Evolutionary conservation across 1,140 invertebrate species (phyloP).

Genomic region (Meloidogyne chitwoodi): DNA sequence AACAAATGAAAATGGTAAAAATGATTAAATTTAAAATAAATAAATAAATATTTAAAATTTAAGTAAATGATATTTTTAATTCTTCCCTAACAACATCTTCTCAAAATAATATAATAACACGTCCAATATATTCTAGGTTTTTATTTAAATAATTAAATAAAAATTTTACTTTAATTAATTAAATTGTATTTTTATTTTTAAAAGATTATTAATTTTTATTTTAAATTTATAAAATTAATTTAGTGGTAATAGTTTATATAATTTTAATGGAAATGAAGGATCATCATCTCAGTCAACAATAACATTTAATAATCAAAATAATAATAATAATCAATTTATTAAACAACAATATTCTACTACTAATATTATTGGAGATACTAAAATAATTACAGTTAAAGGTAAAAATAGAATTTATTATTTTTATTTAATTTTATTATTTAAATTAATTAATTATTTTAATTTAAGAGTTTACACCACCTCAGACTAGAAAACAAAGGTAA

Average conservation of each 20-base stretch:
- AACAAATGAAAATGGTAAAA: slow-evolving; percentile 17
- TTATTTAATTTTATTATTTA: too few species aligned
- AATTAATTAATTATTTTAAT: not conserved
- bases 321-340: not conserved
- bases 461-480: slow-evolving; percentile 40
- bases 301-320: not conserved
- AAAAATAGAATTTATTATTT: not conserved
- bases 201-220: too few species aligned
- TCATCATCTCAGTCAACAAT: not conserved
- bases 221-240: slow-evolving; percentile 6
- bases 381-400: slow-evolving; percentile 49
- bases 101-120: not conserved
- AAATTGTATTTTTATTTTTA: too few species aligned
- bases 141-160: not conserved
- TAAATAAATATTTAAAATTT: not conserved
- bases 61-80: not conserved
- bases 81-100: not conserved
- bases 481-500: slow-evolving; percentile 39
- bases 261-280: not conserved
- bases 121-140: not conserved
- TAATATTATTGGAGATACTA: slow-evolving; percentile 24
- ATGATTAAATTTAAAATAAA: not conserved
- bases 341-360: not conserved
- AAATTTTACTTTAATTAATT: not conserved
- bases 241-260: slow-evolving; percentile 9